Conservation (phyloP, 2,113 vertebrate species). For the Petaurus breviceps region DNA sequence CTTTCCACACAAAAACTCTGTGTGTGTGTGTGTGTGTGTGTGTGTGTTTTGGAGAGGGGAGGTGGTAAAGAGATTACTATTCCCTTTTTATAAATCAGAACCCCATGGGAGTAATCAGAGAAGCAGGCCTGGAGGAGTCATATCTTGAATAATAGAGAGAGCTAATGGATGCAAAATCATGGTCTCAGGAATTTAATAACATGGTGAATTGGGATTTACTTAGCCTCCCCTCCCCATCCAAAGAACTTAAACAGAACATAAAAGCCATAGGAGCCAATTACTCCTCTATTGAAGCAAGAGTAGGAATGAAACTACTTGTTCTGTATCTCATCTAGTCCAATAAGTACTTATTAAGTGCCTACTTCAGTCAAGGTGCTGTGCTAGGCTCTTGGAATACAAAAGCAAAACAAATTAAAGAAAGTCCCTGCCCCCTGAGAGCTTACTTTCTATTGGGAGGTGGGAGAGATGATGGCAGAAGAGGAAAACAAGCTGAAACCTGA, state of each 20-base stretch:
- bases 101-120: background rate
- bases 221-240: background rate
- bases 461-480: background rate
- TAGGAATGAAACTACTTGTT: background rate
- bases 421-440: background rate
- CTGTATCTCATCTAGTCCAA: background rate
- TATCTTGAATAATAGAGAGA: background rate
- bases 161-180: background rate
- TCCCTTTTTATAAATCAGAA: background rate
- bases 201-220: background rate
- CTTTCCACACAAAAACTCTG: background rate
- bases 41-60: background rate
- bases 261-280: background rate
- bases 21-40: background rate
- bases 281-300: background rate
- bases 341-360: background rate
- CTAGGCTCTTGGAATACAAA: background rate
- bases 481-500: background rate
- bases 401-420: background rate
- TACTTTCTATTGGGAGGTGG: background rate
- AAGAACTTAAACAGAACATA: background rate
- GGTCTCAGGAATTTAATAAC: background rate
- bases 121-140: background rate
- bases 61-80: background rate
- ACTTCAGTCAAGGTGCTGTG: background rate